Conservation (phyloP, 2,113 vertebrate species). For the Dipodomys ordii region DNA sequence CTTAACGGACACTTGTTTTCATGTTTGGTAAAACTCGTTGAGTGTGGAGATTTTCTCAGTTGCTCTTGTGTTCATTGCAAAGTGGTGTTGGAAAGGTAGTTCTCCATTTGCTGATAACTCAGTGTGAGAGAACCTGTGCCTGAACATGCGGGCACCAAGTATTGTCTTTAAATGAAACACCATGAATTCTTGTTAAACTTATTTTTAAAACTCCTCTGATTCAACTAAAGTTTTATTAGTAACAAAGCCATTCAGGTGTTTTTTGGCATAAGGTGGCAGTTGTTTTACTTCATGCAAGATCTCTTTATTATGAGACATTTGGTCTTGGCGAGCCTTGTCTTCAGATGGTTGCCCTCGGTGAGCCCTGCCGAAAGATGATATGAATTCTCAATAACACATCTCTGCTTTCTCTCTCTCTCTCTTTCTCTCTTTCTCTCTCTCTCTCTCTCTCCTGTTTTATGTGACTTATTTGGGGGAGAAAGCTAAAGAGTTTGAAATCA, state of each 20-base stretch:
- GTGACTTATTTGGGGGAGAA: conserved; percentile 83
- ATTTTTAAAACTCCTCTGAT: conserved; percentile 66
- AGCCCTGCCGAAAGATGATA: conserved; percentile 74
- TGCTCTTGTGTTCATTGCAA: conserved; percentile 69
- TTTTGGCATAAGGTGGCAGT: neutral
- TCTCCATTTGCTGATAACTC: conserved; percentile 49
- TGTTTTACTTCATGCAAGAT: conserved; percentile 68
- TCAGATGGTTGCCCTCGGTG: neutral
- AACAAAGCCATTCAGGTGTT: conserved; percentile 76
- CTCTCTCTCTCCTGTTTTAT: conserved; percentile 78
- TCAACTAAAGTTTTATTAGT: conserved; percentile 71
- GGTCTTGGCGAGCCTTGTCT: conserved; percentile 2
- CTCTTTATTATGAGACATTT: conserved; percentile 75
- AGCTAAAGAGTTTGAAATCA: conserved; percentile 83
- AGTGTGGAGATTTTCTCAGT: conserved; percentile 66
- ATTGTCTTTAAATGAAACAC: conserved; percentile 65
- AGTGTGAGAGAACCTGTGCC: conserved; percentile 59
- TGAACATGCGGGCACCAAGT: conserved; percentile 60
- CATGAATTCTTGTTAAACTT: conserved; percentile 63
- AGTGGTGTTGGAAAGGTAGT: conserved; percentile 74
- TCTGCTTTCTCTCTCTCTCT: conserved; percentile 69
- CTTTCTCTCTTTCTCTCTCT: neutral
- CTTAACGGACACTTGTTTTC: conserved; percentile 76
- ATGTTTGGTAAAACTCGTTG: conserved; percentile 78
- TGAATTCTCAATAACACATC: conserved; percentile 70